These are phyloP conservation scores for Colaptes auratus DNA, from an alignment of 2,113 vertebrate genomes.

Conservation along the genomic window DNA sequence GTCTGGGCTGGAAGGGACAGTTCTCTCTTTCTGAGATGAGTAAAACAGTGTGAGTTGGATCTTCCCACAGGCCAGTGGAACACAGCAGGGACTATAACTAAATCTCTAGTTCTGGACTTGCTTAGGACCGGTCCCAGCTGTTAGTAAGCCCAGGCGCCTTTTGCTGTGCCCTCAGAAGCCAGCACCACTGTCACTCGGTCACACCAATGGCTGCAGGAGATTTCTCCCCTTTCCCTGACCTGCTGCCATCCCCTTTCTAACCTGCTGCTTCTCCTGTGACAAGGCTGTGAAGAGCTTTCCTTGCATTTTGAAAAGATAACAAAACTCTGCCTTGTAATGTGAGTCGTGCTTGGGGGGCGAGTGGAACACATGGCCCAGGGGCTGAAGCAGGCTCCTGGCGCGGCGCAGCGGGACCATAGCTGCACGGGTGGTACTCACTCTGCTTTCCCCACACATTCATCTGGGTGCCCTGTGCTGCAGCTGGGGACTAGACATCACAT, in stretches of 20 bases:
- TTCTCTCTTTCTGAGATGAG: neutral
- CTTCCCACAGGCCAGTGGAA: neutral
- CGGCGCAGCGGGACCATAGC: neutral
- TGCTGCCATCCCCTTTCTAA: neutral
- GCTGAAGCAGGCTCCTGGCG: neutral
- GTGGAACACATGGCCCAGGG: neutral
- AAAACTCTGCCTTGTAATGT: neutral
- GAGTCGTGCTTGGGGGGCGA: neutral
- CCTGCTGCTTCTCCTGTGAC: neutral
- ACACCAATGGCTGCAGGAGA: neutral
- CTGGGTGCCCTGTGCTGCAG: neutral
- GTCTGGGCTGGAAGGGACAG: too few species aligned
- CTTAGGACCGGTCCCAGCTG: neutral
- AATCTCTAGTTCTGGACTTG: neutral
- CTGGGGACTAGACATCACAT: neutral
- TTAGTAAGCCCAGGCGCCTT: neutral
- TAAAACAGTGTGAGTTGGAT: neutral
- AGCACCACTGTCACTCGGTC: neutral
- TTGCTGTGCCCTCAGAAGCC: neutral
- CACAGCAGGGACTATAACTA: neutral
- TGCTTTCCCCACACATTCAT: neutral
- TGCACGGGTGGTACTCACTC: neutral
- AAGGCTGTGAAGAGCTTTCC: neutral
- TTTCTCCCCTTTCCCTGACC: neutral
- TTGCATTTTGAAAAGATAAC: neutral